Base-by-base conservation (phyloP, 2,888 invertebrate genomes). In the Blomia tropicalis region DNA sequence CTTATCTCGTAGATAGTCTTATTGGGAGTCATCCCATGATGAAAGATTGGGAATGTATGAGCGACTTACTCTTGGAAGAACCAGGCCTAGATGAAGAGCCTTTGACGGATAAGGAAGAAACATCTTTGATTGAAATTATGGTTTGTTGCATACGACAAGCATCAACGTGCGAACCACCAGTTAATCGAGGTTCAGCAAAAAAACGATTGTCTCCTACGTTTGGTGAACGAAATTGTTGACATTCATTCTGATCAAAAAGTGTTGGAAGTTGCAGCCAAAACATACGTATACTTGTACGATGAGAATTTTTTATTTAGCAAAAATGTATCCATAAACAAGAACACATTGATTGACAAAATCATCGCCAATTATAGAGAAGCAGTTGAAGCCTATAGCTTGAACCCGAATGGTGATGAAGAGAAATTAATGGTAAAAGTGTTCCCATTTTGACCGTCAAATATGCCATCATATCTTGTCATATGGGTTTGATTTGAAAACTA, bases 31-130 rank as follows among this genome's bases (percentile, higher is more conserved):
- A 96, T 77, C 83, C 86, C 61, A 96, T 98, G 92, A 90, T 98
- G 82, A 95, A 92, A 76, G 98, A 99, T 76, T 98, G 96, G 95
- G 93, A 93, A 75, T 95, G 95, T 74, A 98, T 98, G 96, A 93
- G 92, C 0, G 96, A 96, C 77, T 77, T 98, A 69, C 77, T 98
- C 69, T 77, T 98, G 41, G 93, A 95, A 76, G 95, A 95, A 73
- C 85, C 93, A 0, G 92, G 91, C 0, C 82, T 83, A 2, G 83
- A 82, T 65, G 93, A 96, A 74, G 93, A 95, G 75, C 82, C 87
- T 25, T 77, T 96, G 61, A 91, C 92, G 75, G 92, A 93, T 75
- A 80, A 89, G 65, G 92, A 93, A 77, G 96, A 98, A 76, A 88
- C 91, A 0, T 89, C 89, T 67, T 79, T 98, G 56, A 95, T 98